phyloP scores from a whole-genome alignment of 2,113 vertebrate species.

The Rhineura floridana region DNA sequence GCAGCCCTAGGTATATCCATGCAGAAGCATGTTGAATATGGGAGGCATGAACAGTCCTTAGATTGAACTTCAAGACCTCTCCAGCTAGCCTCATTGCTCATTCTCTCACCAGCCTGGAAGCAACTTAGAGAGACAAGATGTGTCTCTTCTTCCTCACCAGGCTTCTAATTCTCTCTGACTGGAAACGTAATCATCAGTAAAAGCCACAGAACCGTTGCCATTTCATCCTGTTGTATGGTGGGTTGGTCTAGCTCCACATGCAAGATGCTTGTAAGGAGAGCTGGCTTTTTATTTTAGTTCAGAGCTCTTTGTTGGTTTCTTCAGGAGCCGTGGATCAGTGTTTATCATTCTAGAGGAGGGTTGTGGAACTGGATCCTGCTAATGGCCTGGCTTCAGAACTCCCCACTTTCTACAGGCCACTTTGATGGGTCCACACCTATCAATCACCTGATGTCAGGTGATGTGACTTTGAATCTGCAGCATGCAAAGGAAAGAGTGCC shows the following conservation, averaged over 20 bases:
- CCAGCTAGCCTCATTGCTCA: not conserved
- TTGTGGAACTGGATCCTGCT: too few relatives aligned
- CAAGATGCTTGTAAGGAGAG: not conserved
- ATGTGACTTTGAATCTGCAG: too few relatives aligned
- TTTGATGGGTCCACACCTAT: too few relatives aligned
- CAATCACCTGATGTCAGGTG: too few relatives aligned
- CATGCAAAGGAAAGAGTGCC: too few relatives aligned
- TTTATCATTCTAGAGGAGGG: not conserved
- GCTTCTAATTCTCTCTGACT: constrained; percentile 15
- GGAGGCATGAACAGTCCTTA: not conserved
- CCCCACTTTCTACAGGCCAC: too few relatives aligned
- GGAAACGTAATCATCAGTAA: constrained; percentile 25
- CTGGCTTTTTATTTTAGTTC: not conserved
- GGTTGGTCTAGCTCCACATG: not conserved
- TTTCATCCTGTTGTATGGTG: not conserved
- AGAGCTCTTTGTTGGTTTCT: not conserved
- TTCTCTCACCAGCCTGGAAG: constrained; percentile 5
- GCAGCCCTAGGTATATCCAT: not conserved
- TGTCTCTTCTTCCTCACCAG: not conserved
- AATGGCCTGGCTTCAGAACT: too few relatives aligned
- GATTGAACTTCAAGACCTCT: constrained; percentile 16
- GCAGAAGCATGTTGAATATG: not conserved
- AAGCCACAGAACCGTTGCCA: fast-evolving
- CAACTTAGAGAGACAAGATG: constrained; percentile 35
- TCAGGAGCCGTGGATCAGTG: not conserved